phyloP scores from a whole-genome alignment of 92 coral and sea anemone species.

The Pocillopora grandis region DNA sequence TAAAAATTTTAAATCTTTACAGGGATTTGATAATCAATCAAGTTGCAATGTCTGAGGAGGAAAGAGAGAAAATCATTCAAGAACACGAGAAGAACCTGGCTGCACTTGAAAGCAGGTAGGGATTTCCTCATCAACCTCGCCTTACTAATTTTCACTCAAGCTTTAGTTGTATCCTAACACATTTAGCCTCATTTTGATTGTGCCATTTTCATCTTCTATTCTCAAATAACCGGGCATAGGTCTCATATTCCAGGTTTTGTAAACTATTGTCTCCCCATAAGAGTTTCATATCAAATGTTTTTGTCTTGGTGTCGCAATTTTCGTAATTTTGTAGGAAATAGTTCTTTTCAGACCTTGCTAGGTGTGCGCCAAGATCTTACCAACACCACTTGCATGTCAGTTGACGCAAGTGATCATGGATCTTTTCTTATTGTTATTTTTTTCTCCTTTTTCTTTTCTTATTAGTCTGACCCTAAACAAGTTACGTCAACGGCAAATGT shows the following conservation, averaged over 20 bases:
- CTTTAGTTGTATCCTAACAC: background rate
- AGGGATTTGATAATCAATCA: slow-evolving; percentile 93
- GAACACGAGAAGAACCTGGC: slow-evolving; percentile 97
- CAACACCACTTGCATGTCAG: background rate
- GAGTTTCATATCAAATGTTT: background rate
- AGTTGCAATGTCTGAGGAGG: slow-evolving; percentile 93
- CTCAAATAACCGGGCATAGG: too few relatives aligned
- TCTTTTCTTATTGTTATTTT: background rate
- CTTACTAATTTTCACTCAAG: background rate
- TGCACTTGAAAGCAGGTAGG: slow-evolving; percentile 86
- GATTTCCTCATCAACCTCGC: background rate
- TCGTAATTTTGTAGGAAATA: background rate
- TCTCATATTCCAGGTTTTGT: too few relatives aligned
- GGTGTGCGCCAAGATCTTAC: background rate
- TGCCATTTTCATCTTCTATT: too few relatives aligned
- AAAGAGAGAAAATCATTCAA: slow-evolving; percentile 82
- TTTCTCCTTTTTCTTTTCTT: background rate
- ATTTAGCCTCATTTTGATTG: too few relatives aligned
- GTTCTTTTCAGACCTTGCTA: background rate
- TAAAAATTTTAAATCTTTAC: background rate
- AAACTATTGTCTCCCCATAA: too few relatives aligned
- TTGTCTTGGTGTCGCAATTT: background rate
- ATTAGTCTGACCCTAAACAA: slow-evolving; percentile 90
- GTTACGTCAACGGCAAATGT: slow-evolving; percentile 88
- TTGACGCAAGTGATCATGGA: background rate